Percentiles rank a stretch among this genome's conserved stretches.
phyloP scores from a whole-genome alignment of 2,888 invertebrate genomes.

The Rhagium mordax region DNA sequence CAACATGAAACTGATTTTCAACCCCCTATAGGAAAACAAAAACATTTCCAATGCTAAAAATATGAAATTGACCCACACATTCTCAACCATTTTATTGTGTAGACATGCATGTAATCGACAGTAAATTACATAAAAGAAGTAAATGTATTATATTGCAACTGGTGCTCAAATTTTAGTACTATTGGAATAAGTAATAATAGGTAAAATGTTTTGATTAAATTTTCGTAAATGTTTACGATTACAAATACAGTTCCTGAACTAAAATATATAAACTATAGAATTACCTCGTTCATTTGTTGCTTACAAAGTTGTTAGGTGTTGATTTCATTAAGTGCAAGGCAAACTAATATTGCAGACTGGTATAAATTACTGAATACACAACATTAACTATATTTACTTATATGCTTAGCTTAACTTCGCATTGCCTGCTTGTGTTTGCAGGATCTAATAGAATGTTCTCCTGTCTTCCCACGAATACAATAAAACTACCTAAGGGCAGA shows the following conservation, averaged over 20 bases:
- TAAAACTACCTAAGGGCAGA: constrained; percentile 47
- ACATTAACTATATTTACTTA: constrained; percentile 67
- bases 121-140: no score
- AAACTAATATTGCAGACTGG: constrained; percentile 66
- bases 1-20: no score
- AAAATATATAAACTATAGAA: constrained; percentile 37
- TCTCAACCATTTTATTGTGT: no score
- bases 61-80: no score
- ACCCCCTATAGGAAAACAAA: no score
- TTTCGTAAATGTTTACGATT: constrained; percentile 8
- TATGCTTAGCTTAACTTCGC: constrained; percentile 55
- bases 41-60: no score
- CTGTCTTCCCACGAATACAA: constrained; percentile 42
- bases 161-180: no score
- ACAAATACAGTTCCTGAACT: not conserved
- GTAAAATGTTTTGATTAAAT: not conserved
- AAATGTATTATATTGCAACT: no score
- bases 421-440: constrained; percentile 35
- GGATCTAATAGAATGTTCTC: constrained; percentile 37
- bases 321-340: constrained; percentile 68
- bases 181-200: not conserved
- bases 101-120: no score
- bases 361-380: constrained; percentile 66
- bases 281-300: constrained; percentile 63
- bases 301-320: constrained; percentile 63